A percentile compares a stretch with the other conserved stretches of the same genome.
phyloP scores from a whole-genome alignment of 2,797 vertebrate species.

The Euthynnus affinis region DNA sequence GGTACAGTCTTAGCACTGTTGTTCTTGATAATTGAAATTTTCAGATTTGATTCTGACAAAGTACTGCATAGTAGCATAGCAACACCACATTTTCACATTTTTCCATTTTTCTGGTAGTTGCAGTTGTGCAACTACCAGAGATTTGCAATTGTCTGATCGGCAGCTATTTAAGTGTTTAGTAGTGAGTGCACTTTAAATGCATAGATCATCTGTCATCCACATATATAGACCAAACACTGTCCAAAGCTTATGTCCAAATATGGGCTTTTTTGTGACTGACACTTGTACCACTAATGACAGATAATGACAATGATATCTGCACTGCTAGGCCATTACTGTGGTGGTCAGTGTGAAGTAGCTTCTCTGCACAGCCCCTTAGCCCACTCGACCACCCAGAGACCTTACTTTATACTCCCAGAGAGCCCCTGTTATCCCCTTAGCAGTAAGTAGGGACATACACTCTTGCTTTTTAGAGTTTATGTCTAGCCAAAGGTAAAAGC shows the following conservation, averaged over 20 bases:
- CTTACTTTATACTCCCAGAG: conserved; percentile 62
- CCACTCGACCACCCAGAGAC: conserved; percentile 71
- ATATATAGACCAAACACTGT: conserved; percentile 45
- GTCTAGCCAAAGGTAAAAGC: conserved; percentile 68
- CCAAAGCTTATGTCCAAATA: conserved; percentile 61
- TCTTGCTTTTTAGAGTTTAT: conserved; percentile 62
- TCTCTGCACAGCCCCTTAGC: conserved; percentile 66
- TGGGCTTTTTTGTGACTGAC: conserved; percentile 63
- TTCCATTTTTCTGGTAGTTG: too few species aligned
- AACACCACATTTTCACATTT: conserved; percentile 45
- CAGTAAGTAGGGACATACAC: conserved; percentile 52
- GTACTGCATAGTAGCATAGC: conserved; percentile 9
- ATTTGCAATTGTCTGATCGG: conserved; percentile 4
- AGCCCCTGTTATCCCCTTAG: conserved; percentile 78
- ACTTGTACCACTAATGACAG: conserved; percentile 72
- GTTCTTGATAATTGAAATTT: conserved; percentile 72
- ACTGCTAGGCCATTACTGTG: conserved; percentile 68
- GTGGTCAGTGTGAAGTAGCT: conserved; percentile 78
- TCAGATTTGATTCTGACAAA: conserved; percentile 44
- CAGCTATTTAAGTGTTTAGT: conserved; percentile 21
- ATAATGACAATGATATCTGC: conserved; percentile 76
- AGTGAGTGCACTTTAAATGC: conserved; percentile 45
- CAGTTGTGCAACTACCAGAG: conserved; percentile 6
- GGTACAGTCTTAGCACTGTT: conserved; percentile 58
- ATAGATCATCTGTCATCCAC: conserved; percentile 20